Base-by-base conservation (phyloP, 2,797 vertebrate genomes). In the Alectoris magna region DNA sequence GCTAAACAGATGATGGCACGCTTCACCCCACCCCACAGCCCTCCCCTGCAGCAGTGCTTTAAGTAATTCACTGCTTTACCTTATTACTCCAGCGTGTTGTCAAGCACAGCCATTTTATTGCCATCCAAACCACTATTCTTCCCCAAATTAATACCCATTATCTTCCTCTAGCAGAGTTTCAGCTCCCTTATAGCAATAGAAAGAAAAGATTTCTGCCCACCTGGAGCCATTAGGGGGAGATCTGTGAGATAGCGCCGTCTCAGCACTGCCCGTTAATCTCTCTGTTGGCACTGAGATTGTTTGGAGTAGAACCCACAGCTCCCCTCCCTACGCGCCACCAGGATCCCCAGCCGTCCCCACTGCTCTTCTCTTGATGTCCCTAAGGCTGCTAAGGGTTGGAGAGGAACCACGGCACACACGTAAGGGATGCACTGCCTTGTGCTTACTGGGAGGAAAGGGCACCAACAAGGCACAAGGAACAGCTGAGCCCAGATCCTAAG, bases 51-150 rank as follows among this genome's bases (percentile, higher is more conserved):
- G 85, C 79, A 74, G 60, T 87, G 81, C 38, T 2, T 0, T 66
- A 64, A 85, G 66, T 77, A 91, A 88, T 75, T 90, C 43, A 16
- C 76, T 75, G 41, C 71, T 88, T 86, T 63, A 71, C 93, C 70
- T 85, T 72, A 36, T 56, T 72, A 88, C 63, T 91, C 76, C 83
- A 93, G 83, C 46, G 27, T 21, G 71, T 48, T 81, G 86, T 60
- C 85, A 92, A 26, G 71, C 48, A 55, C 82, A 73, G 68, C n/a
- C 87, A 67, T 93, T 87, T 84, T 93, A 91, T 91, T 94, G 92
- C 91, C 79, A 74, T 67, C 46, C 68, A 73, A 86, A 92, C 92
- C 91, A 67, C 78, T 43, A 44, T 78, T 46, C 78, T 94, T 90
- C 87, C 39, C 74, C 49, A 91, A 84, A 56, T 69, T 75, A 93